Evolutionary conservation across 1,140 invertebrate genomes (phyloP), one percentile per base, ranked within the genome.

Genomic region (Bombus cullumanus): DNA sequence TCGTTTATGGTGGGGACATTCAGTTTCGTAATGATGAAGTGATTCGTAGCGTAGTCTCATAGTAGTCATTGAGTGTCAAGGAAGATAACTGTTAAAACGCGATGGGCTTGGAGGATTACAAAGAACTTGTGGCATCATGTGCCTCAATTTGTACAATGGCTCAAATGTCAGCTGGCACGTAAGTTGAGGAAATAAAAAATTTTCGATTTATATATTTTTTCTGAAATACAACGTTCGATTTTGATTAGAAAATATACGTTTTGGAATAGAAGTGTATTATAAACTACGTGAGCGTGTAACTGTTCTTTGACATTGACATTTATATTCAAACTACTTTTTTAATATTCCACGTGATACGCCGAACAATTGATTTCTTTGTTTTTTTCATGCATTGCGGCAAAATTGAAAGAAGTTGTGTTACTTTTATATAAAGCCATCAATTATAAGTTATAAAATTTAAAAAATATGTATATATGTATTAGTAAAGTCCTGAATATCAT

Each of bases 161-260:
- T 31, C 95, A 95, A 72, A 95, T 95, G 92, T 92, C 95, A 81
- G 80, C 95, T 25, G 95, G 95, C 87, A 93, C 92, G 95, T 95
- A 89, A 95, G 95, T 94, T 74, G 9, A 68, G 15, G 72, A 66
- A 28, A 39, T 75, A 10, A 5, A 22, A 82, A 66, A 43, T 47
- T 76, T 76, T 59, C 13, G 13, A 86, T 22, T 4, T 15, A 31
- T 37, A 47, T 31, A 1, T 31, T 2, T 73, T 66, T 62, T 10
- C 25, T 62, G 12, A 8, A 69, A 15, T 71, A 47, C 37, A 69
- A 71, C 12, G 22, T 34, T 37, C 28, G 10, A 59, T 73, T 31
- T 18, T 3, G 13, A 57, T 31, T 37, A 79, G 5, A 15, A 72
- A 53, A 10, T 28, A 47, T 2, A 80, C 31, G 15, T 41, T 53